Base-by-base conservation (phyloP, 2,888 invertebrate species). In the Galerucella pusilla region DNA sequence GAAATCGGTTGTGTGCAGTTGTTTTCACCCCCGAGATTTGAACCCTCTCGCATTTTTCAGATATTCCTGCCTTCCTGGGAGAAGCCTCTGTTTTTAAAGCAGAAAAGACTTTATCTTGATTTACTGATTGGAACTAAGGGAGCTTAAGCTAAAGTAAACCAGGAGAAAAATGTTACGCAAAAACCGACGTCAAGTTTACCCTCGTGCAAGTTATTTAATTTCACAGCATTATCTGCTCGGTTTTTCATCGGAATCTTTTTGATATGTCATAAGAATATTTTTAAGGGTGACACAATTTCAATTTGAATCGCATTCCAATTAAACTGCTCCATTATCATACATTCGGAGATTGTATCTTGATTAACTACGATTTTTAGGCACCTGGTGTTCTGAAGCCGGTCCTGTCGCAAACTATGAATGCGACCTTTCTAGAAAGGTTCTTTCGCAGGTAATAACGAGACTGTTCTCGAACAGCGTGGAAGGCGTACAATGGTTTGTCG, bases 51-150 rank as follows among this genome's bases (percentile, higher is more conserved):
- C 71, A 75, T 78, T 79, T 79, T 80, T 79, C 70, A 78, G 77
- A 80, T 74, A 77, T 76, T 78, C 75, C 67, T 60, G 66, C 80
- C 81, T 80, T 42, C 35, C 35, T 79, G 79, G 78, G 80, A 77
- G 80, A 80, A 82, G 80, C 79, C 79, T 77, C 81, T 84, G 83
- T 84, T 84, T 84, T 84, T 83, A 83, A 84, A 82, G 82, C 80
- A 82, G 82, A 82, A 80, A 81, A 80, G 84, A 83, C 82, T 81
- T 84, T 83, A 85, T 84, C 83, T 83, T 85, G 84, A 85, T 85
- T 85, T 85, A 84, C 84, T 83, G 84, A 85, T 84, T 83, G 84
- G 83, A 84, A 83, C 78, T 79, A 75, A 80, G 78, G 80, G 78
- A 79, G 80, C 80, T 81, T 81, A 81, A 79, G 72, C 75, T 79